A percentile compares a stretch with the other conserved stretches of the same genome.
Evolutionary conservation across 2,113 vertebrate genomes (phyloP).

Genomic region (Todiramphus chloris): DNA sequence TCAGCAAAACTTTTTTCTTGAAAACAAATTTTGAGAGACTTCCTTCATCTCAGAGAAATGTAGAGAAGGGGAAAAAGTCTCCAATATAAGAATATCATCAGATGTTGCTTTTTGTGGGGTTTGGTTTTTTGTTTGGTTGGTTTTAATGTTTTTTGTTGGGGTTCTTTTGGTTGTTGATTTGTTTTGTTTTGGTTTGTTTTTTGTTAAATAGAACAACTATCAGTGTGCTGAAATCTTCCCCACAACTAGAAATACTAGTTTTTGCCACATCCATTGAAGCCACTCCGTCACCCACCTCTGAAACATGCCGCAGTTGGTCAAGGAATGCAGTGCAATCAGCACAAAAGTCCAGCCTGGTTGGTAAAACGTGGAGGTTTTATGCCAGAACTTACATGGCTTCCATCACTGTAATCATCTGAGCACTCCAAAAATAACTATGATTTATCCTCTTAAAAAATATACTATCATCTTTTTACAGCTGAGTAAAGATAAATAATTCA

Average conservation of each 20-base stretch:
- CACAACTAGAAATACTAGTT: background rate
- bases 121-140: no score
- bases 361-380: fast-evolving
- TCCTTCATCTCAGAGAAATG: background rate
- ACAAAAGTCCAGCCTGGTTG: background rate
- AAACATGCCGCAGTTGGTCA: background rate
- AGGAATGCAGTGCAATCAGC: background rate
- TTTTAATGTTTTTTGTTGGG: fast-evolving
- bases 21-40: background rate
- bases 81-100: background rate
- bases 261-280: background rate
- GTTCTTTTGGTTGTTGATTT: no score
- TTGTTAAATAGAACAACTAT: background rate
- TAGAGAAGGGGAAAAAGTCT: background rate
- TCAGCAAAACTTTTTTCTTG: background rate
- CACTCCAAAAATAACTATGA: background rate
- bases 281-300: background rate
- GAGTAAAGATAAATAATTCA: background rate
- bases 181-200: background rate
- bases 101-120: no score
- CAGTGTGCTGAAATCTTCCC: background rate
- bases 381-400: background rate
- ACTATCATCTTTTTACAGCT: background rate
- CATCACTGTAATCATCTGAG: background rate
- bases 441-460: background rate